Evolutionary conservation across 2,888 invertebrate genomes (phyloP).

Genomic region (Microctonus aethiopoides): DNA sequence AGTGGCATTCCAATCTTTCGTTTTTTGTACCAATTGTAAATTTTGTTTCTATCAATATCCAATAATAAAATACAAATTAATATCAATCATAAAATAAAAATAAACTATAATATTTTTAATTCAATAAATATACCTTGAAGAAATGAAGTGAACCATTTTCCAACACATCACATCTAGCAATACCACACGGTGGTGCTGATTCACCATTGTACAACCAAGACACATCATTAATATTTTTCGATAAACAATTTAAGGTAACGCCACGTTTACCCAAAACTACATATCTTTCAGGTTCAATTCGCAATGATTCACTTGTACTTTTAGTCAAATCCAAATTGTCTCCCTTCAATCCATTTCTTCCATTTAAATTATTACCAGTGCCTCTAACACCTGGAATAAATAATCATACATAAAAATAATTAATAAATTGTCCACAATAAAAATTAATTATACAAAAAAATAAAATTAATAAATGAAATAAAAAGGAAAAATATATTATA

Average conservation of each 20-base stretch:
- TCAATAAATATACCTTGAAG: slow-evolving; percentile 52
- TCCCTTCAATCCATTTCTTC: slow-evolving; percentile 53
- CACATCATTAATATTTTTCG: slow-evolving; percentile 52
- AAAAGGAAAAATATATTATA: background rate
- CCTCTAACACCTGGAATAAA: slow-evolving; percentile 53
- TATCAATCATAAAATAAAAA: background rate
- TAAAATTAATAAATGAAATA: background rate
- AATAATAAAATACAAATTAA: slow-evolving; percentile 15
- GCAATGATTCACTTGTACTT: slow-evolving; percentile 51
- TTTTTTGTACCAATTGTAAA: slow-evolving; percentile 53
- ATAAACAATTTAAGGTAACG: slow-evolving; percentile 56
- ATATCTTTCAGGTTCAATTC: slow-evolving; percentile 58
- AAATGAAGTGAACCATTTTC: slow-evolving; percentile 60
- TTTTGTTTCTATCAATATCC: slow-evolving; percentile 52
- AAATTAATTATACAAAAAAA: background rate
- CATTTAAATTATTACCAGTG: slow-evolving; percentile 52
- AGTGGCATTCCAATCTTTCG: slow-evolving; percentile 49
- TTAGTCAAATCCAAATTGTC: slow-evolving; percentile 50
- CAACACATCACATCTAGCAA: slow-evolving; percentile 53
- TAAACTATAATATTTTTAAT: background rate
- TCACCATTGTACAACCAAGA: slow-evolving; percentile 60
- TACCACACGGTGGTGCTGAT: slow-evolving; percentile 58
- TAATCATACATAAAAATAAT: slow-evolving; percentile 3
- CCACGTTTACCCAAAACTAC: slow-evolving; percentile 59
- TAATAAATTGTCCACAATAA: no score